Base-by-base conservation (phyloP, 2,888 invertebrate species). In the Heliconius ethilla region DNA sequence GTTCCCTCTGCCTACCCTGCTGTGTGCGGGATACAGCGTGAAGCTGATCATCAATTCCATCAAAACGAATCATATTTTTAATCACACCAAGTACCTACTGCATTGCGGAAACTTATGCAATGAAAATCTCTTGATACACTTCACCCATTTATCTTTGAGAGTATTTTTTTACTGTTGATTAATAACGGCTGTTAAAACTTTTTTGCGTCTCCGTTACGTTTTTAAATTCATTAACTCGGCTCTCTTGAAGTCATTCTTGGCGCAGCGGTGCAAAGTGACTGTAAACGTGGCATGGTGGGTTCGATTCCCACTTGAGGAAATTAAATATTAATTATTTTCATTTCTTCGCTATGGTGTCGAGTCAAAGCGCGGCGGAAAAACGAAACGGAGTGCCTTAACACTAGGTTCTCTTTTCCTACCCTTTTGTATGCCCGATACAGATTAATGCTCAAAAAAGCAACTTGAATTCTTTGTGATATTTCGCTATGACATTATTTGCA, bases 101-200 rank as follows among this genome's bases (percentile, higher is more conserved):
- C 74, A 74, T 65, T 74, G 74, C 74, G 74, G 74, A 74, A 74
- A 74, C 45, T 74, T 74, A 63, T 74, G 74, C 74, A 74, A 74
- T 63, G 18, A 74, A 63, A 72, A 59, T 40, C 74, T 63, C 74
- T 74, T 74, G 72, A 73, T 73, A 73, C 73, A 59, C 62, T 73
- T 51, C 37, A 73, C 73, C 37, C 72, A 37, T 73, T 73, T 73
- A 40, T 73, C 33, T 73, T 25, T 40, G 33, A n/a, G 55, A 55
- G 62, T 37, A 37, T 73, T 73, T 73, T 55, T 73, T 73, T 73
- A 18, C 45, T 29, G 66, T 66, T 65, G 66, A 55, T 51, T 66
- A 75, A 65, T 66, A 51, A 66, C 22, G 66, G 22, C 29, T 15
- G 45, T 75, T 75, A 75, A 62, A 75, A 55, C 33, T 66, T 75